A percentile compares a stretch with the other conserved stretches of the same genome.
phyloP scores from a whole-genome alignment of 2,797 vertebrate genomes.

The Natrix natrix region DNA sequence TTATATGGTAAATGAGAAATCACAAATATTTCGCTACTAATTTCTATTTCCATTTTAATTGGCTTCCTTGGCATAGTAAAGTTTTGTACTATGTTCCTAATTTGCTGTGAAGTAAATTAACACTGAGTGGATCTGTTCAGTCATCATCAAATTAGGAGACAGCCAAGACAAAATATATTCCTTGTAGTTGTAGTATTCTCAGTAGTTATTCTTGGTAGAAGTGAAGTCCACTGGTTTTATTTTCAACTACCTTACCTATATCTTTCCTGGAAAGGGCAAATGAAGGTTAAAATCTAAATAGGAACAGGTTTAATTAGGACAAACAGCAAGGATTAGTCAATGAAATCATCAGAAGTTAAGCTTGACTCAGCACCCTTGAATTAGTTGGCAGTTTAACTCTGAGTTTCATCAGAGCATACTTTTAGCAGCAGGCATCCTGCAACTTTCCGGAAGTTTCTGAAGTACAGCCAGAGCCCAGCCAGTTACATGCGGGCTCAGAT shows the following conservation, averaged over 20 bases:
- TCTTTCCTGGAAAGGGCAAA: not conserved
- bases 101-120: conserved; percentile 15
- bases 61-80: not conserved
- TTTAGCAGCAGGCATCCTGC: not conserved
- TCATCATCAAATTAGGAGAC: conserved; percentile 4
- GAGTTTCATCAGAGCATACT: not conserved
- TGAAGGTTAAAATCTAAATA: not conserved
- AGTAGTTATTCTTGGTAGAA: not conserved
- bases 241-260: not conserved
- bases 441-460: not conserved
- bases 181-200: not conserved
- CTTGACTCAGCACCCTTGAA: not conserved
- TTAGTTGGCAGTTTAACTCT: not conserved
- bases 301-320: not conserved
- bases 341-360: not conserved
- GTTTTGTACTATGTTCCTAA: not conserved
- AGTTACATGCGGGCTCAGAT: not conserved
- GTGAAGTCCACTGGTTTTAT: not conserved
- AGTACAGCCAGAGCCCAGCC: not conserved
- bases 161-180: conserved; percentile 6
- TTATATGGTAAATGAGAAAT: conserved; percentile 4
- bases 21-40: conserved; percentile 12
- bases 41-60: conserved; percentile 13
- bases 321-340: not conserved
- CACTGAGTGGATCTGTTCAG: not conserved